These are phyloP conservation scores for Drusus annulatus DNA, from an alignment of 1,140 invertebrate genomes.

Conservation along the genomic window DNA sequence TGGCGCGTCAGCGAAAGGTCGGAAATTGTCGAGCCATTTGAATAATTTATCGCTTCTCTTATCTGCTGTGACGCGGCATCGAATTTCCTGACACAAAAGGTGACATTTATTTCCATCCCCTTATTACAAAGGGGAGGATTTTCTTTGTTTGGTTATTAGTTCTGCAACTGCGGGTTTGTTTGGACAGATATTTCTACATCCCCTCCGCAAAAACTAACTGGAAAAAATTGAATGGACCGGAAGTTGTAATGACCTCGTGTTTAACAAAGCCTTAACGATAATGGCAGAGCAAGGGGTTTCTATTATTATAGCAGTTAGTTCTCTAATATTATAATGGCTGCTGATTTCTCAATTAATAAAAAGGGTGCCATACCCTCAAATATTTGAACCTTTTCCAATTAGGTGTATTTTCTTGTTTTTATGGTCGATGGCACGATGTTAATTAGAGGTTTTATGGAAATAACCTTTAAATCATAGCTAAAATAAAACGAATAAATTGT, in stretches of 20 bases:
- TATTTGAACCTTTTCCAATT: no score
- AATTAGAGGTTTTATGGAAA: no score
- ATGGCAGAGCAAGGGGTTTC: no score
- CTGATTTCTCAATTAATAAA: no score
- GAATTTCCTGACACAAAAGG: conserved; percentile 18
- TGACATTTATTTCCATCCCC: conserved; percentile 29
- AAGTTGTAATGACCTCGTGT: conserved; percentile 16
- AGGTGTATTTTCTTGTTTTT: no score
- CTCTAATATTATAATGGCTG: no score
- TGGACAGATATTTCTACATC: conserved; percentile 3
- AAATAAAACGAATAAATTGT: no score
- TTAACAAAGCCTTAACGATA: background rate
- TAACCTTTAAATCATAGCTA: no score
- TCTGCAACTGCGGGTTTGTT: background rate
- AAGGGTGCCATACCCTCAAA: no score
- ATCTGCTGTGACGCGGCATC: conserved; percentile 15
- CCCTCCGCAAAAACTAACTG: background rate
- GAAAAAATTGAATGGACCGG: background rate
- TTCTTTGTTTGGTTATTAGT: conserved; percentile 41
- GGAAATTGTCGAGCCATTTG: conserved; percentile 32
- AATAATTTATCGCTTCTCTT: conserved; percentile 35
- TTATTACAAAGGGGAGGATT: conserved; percentile 4
- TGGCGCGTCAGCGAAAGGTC: conserved; percentile 30
- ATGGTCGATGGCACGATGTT: no score
- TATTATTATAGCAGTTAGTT: no score